Evolutionary conservation across 2,113 vertebrate species (phyloP), one percentile per base, ranked within the genome.

Genomic region (Odocoileus hemionus): DNA sequence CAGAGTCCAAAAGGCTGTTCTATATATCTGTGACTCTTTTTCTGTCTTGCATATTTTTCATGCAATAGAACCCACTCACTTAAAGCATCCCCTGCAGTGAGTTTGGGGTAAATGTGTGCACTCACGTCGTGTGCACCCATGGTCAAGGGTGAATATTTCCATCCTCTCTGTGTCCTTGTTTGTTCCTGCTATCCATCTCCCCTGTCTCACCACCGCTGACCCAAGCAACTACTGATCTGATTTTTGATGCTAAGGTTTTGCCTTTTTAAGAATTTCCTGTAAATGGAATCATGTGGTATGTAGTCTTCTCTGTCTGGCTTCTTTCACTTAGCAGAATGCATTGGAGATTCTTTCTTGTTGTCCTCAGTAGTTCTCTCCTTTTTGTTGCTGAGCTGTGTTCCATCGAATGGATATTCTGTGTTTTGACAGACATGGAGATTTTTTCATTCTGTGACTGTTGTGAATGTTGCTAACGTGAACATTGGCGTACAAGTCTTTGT

Each of bases 371-470:
- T 54, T 33, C 6, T 11, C 91, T 74, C 13, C 23, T 52, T 70
- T 88, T 55, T n/a, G 12, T 92, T 28, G 83, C 43, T 19, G n/a
- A 76, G 47, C n/a, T 2, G 7, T 47, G 17, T 33, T 60, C 58
- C 61, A n/a, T 16, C 3, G 0, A 23, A 0, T 2, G 39, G 13
- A 17, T 39, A 7, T 2, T 33, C 43, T 30, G 13, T 45, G 30
- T 43, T 60, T 80, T 57, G 60, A 47, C 33, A 17, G 7, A 30
- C 11, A 0, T 11, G 10, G 54, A 50, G 12, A 7, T 25, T 52
- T 84, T 36, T 39, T 17, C 39, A 19, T 80, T 57, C 25, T 2
- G 7, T 67, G 55, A 26, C 60, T 86, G 3, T 50, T 4, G 23
- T 14, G 33, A 57, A 47, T n/a, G 47, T 30, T 33, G 79, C 21